Percentiles rank a stretch among this genome's conserved stretches.
phyloP scores from a whole-genome alignment of 1,140 invertebrate species.

The Homalodisca vitripennis region DNA sequence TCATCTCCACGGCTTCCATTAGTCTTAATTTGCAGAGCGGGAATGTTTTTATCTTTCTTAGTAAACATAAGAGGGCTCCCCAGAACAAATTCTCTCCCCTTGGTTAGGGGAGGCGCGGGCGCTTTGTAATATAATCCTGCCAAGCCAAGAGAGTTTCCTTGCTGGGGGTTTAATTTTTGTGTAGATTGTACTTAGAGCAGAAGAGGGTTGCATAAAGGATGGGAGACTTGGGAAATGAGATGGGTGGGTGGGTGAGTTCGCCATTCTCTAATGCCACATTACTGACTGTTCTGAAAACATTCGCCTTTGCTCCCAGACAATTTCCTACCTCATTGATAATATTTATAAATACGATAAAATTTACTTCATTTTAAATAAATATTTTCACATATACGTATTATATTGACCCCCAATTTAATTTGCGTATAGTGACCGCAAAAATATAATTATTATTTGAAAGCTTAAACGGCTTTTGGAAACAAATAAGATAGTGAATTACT shows the following conservation, averaged over 20 bases:
- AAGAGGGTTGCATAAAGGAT: conserved; percentile 18
- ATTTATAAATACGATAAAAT: too few relatives aligned
- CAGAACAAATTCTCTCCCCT: conserved; percentile 21
- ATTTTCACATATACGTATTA: too few relatives aligned
- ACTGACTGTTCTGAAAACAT: conserved; percentile 23
- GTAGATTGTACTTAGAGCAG: conserved; percentile 25
- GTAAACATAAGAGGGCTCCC: conserved; percentile 19
- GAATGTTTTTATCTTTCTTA: conserved; percentile 22
- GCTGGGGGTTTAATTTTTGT: conserved; percentile 21
- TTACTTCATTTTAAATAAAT: too few relatives aligned
- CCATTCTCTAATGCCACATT: conserved; percentile 5
- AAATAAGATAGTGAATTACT: too few relatives aligned
- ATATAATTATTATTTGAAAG: too few relatives aligned
- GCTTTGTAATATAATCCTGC: conserved; percentile 22
- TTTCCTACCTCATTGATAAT: not conserved
- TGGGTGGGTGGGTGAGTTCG: conserved; percentile 3
- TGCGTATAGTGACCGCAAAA: too few relatives aligned
- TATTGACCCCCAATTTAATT: too few relatives aligned
- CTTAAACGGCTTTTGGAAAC: too few relatives aligned
- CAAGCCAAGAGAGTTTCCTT: conserved; percentile 16
- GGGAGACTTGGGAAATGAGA: conserved; percentile 19
- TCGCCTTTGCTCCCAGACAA: not conserved
- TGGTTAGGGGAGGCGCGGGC: not conserved
- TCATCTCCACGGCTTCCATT: conserved; percentile 3
- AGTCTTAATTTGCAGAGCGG: conserved; percentile 4